Evolutionary conservation across 2,797 vertebrate genomes (phyloP).

Genomic region (Cossypha dichroa): DNA sequence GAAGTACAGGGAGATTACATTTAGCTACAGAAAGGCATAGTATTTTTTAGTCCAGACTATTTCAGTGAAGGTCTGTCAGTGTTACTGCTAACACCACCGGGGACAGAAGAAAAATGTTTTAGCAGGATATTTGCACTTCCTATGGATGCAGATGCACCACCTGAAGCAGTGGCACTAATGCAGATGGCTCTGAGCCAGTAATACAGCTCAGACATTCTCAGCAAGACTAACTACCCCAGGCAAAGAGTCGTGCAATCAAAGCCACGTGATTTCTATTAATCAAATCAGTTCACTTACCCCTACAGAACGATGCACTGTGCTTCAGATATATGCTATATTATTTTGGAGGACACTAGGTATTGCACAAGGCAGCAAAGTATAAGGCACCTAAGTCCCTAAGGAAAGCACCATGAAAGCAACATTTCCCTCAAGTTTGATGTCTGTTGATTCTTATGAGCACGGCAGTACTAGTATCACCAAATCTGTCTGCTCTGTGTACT

Average conservation of each 20-base stretch:
- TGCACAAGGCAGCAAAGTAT: not conserved
- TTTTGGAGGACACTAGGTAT: not conserved
- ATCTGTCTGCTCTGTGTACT: not conserved
- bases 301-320: not conserved
- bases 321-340: not conserved
- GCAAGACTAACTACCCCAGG: slow-evolving; percentile 29
- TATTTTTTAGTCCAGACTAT: not conserved
- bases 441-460: not conserved
- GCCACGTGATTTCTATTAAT: slow-evolving; percentile 22
- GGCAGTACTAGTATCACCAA: not conserved
- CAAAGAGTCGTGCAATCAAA: not conserved
- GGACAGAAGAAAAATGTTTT: not conserved
- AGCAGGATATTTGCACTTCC: not conserved
- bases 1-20: not conserved
- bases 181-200: slow-evolving; percentile 2
- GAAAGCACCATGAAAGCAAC: not conserved
- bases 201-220: slow-evolving; percentile 9
- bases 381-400: not conserved
- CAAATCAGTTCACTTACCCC: slow-evolving; percentile 2
- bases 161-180: slow-evolving; percentile 3
- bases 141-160: not conserved
- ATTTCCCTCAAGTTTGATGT: not conserved
- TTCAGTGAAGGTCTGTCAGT: not conserved
- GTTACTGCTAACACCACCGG: not conserved
- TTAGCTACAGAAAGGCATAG: not conserved